A percentile compares a stretch with the other conserved stretches of the same genome.
These are phyloP conservation scores for Octopus sinensis DNA, from an alignment of 1,140 invertebrate species.

Conservation along the genomic window DNA sequence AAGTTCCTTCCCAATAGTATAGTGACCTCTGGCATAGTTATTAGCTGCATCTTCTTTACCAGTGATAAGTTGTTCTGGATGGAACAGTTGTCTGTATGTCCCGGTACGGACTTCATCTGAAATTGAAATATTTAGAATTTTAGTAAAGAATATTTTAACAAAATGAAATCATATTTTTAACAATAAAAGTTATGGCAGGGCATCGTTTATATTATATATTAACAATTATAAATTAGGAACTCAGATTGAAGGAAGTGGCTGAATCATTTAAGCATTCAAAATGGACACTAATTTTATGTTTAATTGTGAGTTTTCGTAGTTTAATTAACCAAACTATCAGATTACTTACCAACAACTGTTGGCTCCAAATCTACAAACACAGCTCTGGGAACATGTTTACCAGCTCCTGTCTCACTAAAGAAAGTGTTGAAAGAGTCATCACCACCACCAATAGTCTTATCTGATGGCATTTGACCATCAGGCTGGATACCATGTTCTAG, in stretches of 20 bases:
- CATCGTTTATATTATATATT: too few species aligned
- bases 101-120: conserved; percentile 9
- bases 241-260: too few species aligned
- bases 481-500: conserved; percentile 84
- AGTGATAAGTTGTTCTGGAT: conserved; percentile 6
- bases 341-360: conserved; percentile 30
- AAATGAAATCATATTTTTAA: too few species aligned
- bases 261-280: too few species aligned
- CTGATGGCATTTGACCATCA: conserved; percentile 65
- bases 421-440: conserved; percentile 69
- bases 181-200: too few species aligned
- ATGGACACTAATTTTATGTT: too few species aligned
- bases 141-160: too few species aligned
- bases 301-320: too few species aligned
- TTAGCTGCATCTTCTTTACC: background rate
- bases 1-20: too few species aligned
- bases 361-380: conserved; percentile 34
- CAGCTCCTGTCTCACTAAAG: conserved; percentile 56
- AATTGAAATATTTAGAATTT: background rate
- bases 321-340: too few species aligned
- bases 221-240: too few species aligned
- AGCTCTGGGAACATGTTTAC: conserved; percentile 60
- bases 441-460: conserved; percentile 60
- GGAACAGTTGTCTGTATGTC: conserved; percentile 8
- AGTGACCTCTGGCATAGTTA: too few species aligned